A percentile compares a stretch with the other conserved stretches of the same genome.
These are phyloP conservation scores for Lateolabrax maculatus DNA, from an alignment of 2,797 vertebrate species.

Conservation along the genomic window DNA sequence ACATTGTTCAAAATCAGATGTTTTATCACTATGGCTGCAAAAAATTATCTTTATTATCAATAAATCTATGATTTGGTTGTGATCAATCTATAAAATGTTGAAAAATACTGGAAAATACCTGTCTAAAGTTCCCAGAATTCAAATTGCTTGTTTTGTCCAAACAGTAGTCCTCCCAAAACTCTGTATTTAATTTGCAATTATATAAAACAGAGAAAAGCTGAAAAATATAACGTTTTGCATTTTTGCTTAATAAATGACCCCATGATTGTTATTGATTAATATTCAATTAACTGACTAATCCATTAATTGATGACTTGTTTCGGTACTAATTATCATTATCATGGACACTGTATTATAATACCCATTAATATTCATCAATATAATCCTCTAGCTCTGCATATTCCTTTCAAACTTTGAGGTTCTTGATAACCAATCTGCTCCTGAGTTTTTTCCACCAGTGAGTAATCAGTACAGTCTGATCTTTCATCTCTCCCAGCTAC, in stretches of 20 bases:
- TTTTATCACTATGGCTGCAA: background rate
- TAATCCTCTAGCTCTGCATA: background rate
- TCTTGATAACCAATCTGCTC: background rate
- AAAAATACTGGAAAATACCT: background rate
- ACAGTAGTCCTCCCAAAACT: background rate
- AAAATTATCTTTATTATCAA: background rate
- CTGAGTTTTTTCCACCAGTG: background rate
- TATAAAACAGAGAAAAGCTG: background rate
- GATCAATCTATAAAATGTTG: background rate
- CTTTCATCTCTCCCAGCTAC: constrained; percentile 24
- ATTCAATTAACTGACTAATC: background rate
- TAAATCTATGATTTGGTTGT: background rate
- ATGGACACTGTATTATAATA: background rate
- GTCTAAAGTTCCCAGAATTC: background rate
- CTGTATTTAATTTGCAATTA: background rate
- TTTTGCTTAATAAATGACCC: background rate
- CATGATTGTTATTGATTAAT: background rate
- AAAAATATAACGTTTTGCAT: background rate
- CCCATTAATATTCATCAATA: background rate
- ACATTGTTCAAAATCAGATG: background rate
- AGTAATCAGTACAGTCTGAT: constrained; percentile 25
- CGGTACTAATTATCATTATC: background rate
- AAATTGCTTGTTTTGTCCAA: background rate
- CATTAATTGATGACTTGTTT: background rate
- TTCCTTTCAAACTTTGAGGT: background rate